Evolutionary conservation across 2,113 vertebrate genomes (phyloP).

Genomic region (Mohoua ochrocephala): DNA sequence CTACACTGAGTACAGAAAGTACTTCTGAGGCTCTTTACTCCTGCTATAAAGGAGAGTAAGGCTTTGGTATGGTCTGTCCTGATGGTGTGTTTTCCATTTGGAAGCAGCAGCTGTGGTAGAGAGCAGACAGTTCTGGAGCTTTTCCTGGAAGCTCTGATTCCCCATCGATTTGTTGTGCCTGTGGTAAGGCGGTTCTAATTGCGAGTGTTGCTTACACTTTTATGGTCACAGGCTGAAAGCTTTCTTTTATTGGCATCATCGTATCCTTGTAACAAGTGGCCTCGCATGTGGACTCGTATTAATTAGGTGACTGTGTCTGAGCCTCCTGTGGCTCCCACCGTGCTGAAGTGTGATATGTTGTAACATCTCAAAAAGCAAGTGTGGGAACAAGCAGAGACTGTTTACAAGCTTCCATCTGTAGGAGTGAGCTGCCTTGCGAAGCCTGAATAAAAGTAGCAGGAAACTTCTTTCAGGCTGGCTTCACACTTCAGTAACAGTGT

Average conservation of each 20-base stretch:
- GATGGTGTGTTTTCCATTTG: background rate
- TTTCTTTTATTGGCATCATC: background rate
- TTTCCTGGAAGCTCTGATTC: background rate
- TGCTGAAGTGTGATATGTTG: background rate
- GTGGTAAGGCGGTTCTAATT: background rate
- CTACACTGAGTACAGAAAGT: background rate
- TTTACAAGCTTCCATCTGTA: background rate
- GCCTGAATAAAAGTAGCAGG: background rate
- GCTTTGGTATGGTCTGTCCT: background rate
- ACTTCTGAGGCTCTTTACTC: background rate
- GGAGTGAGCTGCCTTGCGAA: background rate
- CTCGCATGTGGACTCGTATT: background rate
- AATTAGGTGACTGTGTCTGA: background rate
- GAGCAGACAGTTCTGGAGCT: background rate
- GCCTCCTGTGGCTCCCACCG: background rate
- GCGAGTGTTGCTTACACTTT: background rate
- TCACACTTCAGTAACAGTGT: background rate
- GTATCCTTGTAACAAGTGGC: background rate
- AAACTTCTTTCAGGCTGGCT: background rate
- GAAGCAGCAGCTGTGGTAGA: background rate
- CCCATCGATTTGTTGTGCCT: background rate
- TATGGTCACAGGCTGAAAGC: background rate
- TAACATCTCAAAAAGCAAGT: background rate
- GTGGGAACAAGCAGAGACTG: background rate
- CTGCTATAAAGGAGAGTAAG: background rate